Evolutionary conservation across 2,888 invertebrate genomes (phyloP).

Genomic region (Archips xylosteana): DNA sequence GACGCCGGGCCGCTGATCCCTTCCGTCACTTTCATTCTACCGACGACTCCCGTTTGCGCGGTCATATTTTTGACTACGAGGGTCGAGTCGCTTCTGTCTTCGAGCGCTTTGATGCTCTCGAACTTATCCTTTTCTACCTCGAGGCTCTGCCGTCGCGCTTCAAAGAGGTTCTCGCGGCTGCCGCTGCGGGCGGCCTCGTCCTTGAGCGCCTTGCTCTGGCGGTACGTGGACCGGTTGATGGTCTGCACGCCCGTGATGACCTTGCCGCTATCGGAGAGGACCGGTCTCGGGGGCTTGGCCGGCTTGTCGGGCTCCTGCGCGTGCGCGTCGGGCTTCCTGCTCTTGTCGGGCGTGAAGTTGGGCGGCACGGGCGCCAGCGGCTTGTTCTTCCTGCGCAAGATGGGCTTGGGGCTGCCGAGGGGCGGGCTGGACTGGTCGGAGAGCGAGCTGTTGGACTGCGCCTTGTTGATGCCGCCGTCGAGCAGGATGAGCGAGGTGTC

Average conservation of each 20-base stretch:
- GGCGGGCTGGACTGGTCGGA: slow-evolving; percentile 89
- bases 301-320: slow-evolving; percentile 77
- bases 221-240: slow-evolving; percentile 86
- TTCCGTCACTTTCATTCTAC: slow-evolving; percentile 75
- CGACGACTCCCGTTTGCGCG: slow-evolving; percentile 76
- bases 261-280: slow-evolving; percentile 79
- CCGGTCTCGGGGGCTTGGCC: slow-evolving; percentile 88
- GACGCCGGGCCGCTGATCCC: slow-evolving; percentile 69
- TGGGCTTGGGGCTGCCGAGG: slow-evolving; percentile 90
- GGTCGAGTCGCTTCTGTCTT: slow-evolving; percentile 59
- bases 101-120: slow-evolving; percentile 58
- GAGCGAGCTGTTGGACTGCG: slow-evolving; percentile 88
- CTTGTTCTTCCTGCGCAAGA: slow-evolving; percentile 90
- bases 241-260: slow-evolving; percentile 85
- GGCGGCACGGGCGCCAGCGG: slow-evolving; percentile 90
- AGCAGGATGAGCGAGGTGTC: slow-evolving; percentile 84
- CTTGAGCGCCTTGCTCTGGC: slow-evolving; percentile 79
- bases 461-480: slow-evolving; percentile 83
- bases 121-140: slow-evolving; percentile 83
- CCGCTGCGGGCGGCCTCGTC: slow-evolving; percentile 73
- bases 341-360: slow-evolving; percentile 83
- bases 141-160: slow-evolving; percentile 82
- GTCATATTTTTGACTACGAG: slow-evolving; percentile 71
- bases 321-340: slow-evolving; percentile 63
- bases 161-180: slow-evolving; percentile 75